A percentile compares a stretch with the other conserved stretches of the same genome.
Evolutionary conservation across 2,888 invertebrate genomes (phyloP).

Genomic region (Tenthredo scrophulariae): DNA sequence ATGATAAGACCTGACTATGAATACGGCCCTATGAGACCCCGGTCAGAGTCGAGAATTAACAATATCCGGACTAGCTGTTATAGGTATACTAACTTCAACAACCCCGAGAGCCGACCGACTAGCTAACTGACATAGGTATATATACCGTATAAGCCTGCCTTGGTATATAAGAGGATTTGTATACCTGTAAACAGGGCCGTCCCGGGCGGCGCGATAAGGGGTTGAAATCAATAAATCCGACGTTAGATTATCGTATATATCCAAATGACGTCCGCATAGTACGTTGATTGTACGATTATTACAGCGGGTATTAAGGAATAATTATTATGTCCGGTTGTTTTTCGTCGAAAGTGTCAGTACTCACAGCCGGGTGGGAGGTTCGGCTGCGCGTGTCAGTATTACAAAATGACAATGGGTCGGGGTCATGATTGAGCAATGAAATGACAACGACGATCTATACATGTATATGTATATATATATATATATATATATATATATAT

Average conservation of each 20-base stretch:
- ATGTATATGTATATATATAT: too few relatives aligned
- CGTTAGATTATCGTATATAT: background rate
- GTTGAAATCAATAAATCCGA: background rate
- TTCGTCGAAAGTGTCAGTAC: background rate
- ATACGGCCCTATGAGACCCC: too few relatives aligned
- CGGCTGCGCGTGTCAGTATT: background rate
- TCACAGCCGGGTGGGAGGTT: background rate
- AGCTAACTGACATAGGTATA: too few relatives aligned
- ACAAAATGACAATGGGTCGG: background rate
- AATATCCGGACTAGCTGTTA: background rate
- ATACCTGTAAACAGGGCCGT: too few relatives aligned
- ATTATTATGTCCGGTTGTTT: background rate
- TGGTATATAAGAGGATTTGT: too few relatives aligned
- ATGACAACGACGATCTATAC: background rate
- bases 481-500: background rate
- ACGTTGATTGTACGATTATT: background rate
- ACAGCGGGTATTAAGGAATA: background rate
- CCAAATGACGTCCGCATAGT: background rate
- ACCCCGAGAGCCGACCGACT: background rate
- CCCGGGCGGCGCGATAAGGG: background rate
- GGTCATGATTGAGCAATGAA: background rate
- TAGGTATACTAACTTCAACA: background rate
- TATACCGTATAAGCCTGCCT: too few relatives aligned
- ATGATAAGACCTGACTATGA: too few relatives aligned
- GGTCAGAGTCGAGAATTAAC: background rate